Evolutionary conservation across 2,113 vertebrate genomes (phyloP), one percentile per base, ranked within the genome.

Genomic region (Heterotilapia buettikoferi): DNA sequence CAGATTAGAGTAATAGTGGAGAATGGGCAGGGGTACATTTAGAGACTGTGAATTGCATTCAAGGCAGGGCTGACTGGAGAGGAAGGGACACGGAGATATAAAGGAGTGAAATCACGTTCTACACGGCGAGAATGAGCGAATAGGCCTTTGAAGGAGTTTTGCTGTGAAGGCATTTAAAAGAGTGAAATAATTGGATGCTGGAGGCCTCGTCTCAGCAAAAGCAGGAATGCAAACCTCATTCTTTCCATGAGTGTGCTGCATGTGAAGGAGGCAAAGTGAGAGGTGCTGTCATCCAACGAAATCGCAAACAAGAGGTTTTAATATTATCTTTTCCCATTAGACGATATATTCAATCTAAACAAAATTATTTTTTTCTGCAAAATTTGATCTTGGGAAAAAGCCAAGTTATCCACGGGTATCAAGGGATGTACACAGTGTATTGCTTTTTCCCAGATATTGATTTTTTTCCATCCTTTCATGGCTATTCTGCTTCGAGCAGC

Each of bases 161-260:
- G 92, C 91, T 88, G 90, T 52, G 85, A 84, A 92, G 84, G 83
- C 91, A 93, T 92, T 92, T 92, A 90, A 92, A 92, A 50, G 83
- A 88, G 89, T 80, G 86, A 93, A 93, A 91, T 94, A 94, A 95
- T 92, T 94, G 92, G 91, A 91, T 92, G 92, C 90, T 88, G 53
- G 78, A 85, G 86, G 91, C 90, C 76, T 91, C 45, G 43, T 90
- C 86, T 93, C 90, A 90, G 92, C 92, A 89, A 87, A 92, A 91
- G 71, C 68, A 80, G 85, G 73, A 89, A 86, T 84, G 90, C 84
- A 90, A 84, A 90, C 87, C 54, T 57, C 21, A 50, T 90, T 92
- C 81, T 90, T 90, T 89, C 82, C 6, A 24, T 9, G 38, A 87
- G 84, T 21, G 63, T 61, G 45, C 83, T 29, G 19, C 53, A 57